Evolutionary conservation across 2,797 vertebrate species (phyloP).

Genomic region (Pterois miles): DNA sequence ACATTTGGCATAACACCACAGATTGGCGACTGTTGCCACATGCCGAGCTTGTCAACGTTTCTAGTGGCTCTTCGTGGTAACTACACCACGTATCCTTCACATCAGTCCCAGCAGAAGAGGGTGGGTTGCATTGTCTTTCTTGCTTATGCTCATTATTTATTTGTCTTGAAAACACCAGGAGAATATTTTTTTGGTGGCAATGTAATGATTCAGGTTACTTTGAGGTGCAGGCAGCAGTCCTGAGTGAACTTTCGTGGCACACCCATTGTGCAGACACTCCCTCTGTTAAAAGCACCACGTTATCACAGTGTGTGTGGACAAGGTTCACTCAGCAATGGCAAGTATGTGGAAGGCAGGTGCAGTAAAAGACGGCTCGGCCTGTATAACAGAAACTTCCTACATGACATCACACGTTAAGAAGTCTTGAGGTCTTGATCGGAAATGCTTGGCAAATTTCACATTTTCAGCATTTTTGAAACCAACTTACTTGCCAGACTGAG

Average conservation of each 20-base stretch:
- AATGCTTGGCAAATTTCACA: background rate
- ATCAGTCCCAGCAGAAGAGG: background rate
- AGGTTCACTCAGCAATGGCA: slow-evolving; percentile 64
- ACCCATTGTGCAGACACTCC: slow-evolving; percentile 72
- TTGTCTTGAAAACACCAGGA: too few species aligned
- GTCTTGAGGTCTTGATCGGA: background rate
- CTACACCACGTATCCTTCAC: slow-evolving; percentile 39
- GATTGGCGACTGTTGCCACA: slow-evolving; percentile 62
- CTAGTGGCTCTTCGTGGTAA: slow-evolving; percentile 56
- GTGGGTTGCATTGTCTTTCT: background rate
- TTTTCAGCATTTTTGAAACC: background rate
- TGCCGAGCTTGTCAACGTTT: slow-evolving; percentile 54
- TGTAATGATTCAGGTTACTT: background rate
- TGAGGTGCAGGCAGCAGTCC: background rate
- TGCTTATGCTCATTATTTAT: background rate
- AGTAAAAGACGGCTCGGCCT: background rate
- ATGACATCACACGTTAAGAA: slow-evolving; percentile 17
- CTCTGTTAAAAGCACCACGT: slow-evolving; percentile 26
- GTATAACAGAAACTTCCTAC: slow-evolving; percentile 34
- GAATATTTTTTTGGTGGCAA: background rate
- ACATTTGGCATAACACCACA: slow-evolving; percentile 52
- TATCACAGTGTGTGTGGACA: slow-evolving; percentile 34
- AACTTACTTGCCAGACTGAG: background rate
- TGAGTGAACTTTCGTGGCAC: slow-evolving; percentile 37
- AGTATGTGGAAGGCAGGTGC: slow-evolving; percentile 59